Conservation (phyloP, 53 echinoderm and acorn worm genomes). For the Apostichopus leukothele region DNA sequence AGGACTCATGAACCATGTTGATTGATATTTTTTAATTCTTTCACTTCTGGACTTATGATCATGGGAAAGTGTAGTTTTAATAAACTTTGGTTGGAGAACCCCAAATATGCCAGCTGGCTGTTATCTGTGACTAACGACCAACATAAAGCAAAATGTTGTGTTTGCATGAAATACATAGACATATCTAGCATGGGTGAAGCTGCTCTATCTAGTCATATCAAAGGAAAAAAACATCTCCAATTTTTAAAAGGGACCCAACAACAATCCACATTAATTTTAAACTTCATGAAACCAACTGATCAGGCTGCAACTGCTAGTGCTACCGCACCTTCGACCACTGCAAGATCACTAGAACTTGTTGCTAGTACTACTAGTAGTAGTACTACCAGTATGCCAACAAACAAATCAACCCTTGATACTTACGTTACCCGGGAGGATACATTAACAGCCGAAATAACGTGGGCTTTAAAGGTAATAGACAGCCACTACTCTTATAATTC, state of each 20-base stretch:
- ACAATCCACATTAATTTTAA: no score
- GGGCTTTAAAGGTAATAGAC: constrained; percentile 4
- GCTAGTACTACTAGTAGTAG: no score
- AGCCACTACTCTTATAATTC: neutral
- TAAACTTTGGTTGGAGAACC: neutral
- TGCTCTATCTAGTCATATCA: neutral
- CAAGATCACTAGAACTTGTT: neutral
- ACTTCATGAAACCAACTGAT: no score
- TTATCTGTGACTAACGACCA: neutral
- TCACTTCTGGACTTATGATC: neutral
- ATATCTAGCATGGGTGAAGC: no score
- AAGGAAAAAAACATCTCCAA: constrained; percentile 16
- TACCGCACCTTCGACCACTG: neutral
- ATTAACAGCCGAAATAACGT: constrained; percentile 1
- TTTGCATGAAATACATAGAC: no score
- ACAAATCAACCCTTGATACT: neutral
- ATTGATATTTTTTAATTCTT: no score
- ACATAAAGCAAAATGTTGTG: neutral
- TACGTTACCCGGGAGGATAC: neutral
- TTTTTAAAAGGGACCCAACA: neutral
- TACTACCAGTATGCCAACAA: no score
- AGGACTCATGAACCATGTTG: neutral
- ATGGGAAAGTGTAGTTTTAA: neutral
- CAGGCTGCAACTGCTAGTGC: no score
- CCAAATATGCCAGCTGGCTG: neutral